phyloP scores from a whole-genome alignment of 2,113 vertebrate species.

The Malurus alboscapulatus region DNA sequence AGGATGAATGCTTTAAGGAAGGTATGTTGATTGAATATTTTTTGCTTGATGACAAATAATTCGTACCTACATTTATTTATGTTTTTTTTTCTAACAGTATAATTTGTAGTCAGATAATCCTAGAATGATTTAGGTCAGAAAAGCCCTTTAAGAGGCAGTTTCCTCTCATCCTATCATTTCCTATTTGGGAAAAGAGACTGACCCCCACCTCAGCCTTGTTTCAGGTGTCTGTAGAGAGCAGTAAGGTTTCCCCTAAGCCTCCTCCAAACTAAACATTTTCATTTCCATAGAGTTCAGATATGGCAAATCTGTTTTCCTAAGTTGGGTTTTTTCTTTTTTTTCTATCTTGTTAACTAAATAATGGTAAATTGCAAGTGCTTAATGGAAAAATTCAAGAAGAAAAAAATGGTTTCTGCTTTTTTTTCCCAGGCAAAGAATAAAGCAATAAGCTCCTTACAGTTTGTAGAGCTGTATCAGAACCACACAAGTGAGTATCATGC shows the following conservation, averaged over 20 bases:
- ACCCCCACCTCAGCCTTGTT: background rate
- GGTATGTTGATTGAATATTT: conserved; percentile 66
- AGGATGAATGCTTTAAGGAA: conserved; percentile 87
- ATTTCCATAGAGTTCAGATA: background rate
- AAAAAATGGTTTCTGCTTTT: background rate
- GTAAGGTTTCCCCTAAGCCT: background rate
- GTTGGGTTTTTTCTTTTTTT: background rate
- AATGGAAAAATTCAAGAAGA: background rate
- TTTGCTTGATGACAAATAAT: background rate
- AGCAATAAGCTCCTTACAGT: conserved; percentile 86
- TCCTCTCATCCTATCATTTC: background rate
- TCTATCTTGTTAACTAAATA: background rate
- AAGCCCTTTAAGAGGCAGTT: background rate
- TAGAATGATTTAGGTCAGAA: background rate
- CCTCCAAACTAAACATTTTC: background rate
- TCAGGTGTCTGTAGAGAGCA: background rate
- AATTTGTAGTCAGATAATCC: background rate
- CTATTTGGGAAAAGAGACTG: background rate
- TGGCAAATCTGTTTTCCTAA: background rate
- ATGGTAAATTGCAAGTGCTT: background rate
- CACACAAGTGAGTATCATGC: conserved; percentile 85
- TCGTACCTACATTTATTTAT: accelerated
- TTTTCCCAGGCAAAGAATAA: conserved; percentile 89
- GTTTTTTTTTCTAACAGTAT: background rate
- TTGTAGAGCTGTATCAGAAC: conserved; percentile 84